Percentiles rank a stretch among this genome's conserved stretches.
Evolutionary conservation across 2,888 invertebrate genomes (phyloP).

Genomic region (Drosophila heteroneura): DNA sequence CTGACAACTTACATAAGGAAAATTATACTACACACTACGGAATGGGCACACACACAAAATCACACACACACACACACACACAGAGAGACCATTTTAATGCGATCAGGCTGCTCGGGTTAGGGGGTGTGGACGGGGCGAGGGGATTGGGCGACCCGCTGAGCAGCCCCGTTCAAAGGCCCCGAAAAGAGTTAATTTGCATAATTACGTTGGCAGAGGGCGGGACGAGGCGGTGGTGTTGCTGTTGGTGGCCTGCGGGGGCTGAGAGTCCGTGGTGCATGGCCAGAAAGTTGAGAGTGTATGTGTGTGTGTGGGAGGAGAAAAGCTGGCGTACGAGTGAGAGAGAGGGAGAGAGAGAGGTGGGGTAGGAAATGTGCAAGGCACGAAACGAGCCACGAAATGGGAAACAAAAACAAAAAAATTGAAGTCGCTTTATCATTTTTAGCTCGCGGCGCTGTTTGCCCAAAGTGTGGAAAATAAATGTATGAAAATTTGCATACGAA

Average conservation of each 20-base stretch:
- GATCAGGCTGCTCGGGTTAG: constrained; percentile 29
- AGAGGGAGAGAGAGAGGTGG: constrained; percentile 6
- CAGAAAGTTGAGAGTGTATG: constrained; percentile 6
- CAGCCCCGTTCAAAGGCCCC: constrained; percentile 71
- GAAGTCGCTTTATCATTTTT: constrained; percentile 81
- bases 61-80: constrained; percentile 6
- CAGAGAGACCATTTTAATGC: constrained; percentile 43
- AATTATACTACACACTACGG: constrained; percentile 47
- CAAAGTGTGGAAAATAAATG: constrained; percentile 82
- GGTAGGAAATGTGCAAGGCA: constrained; percentile 58
- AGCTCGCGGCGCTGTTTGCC: constrained; percentile 75
- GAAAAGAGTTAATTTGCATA: constrained; percentile 80
- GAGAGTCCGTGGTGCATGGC: constrained; percentile 61
- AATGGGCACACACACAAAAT: constrained; percentile 17
- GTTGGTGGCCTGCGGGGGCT: constrained; percentile 13
- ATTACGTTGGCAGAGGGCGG: constrained; percentile 57
- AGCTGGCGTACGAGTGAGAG: constrained; percentile 8
- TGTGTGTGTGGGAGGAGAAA: constrained; percentile 37
- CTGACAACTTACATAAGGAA: constrained; percentile 73
- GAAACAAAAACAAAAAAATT: constrained; percentile 53
- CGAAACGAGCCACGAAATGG: constrained; percentile 58
- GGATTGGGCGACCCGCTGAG: constrained; percentile 65
- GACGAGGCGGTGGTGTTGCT: not conserved
- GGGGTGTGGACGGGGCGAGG: not conserved
- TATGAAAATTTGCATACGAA: constrained; percentile 79